Evolutionary conservation across 2,888 invertebrate genomes (phyloP), one percentile per base, ranked within the genome.

Genomic region (Harmothoe impar): DNA sequence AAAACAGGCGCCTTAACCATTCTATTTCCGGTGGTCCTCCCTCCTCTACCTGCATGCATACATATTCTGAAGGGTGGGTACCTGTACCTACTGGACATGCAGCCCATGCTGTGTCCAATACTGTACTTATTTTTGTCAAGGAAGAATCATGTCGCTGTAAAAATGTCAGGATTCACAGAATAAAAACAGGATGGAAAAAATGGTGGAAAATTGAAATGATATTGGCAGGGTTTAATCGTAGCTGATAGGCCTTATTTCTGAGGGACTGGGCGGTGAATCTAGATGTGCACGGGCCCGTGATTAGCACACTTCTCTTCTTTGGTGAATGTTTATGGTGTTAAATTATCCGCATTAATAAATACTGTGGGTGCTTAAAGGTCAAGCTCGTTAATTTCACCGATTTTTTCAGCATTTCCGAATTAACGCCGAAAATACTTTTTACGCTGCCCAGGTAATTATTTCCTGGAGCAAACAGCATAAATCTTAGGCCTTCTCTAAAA

Each of bases 1-100:
- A 81, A 81, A 81, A 81, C 81, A 81, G 17, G 23, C 81, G 10
- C n/a, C 15, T 81, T 81, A 81, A 81, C 81, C 15, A 62, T 62
- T 20, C 5, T 43, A 43, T 43, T 43, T 43, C 43, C 43, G 43
- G 43, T 43, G 43, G 43, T 43, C 43, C 43, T 43, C 43, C 43
- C 43, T 7, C 43, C 43, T 7, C 43, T 43, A 43, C 43, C 43
- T n/a, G n/a, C n/a, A 43, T 43, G 3, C 10, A 43, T 3, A 10
- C 43, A 43, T 43, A 43, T 43, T 43, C 3, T 43, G 43, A 10
- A 43, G 10, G 5, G 10, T 43, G 43, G 3, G 1, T n/a, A 20
- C 62, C 23, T 62, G 23, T 62, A 15, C 23, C 62, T 12, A n/a
- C 7, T 62, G 62, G 3, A 3, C 54, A 52, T 52, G 10, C n/a